A percentile compares a stretch with the other conserved stretches of the same genome.
phyloP scores from a whole-genome alignment of 2,888 invertebrate genomes.

The Drosophila dives region DNA sequence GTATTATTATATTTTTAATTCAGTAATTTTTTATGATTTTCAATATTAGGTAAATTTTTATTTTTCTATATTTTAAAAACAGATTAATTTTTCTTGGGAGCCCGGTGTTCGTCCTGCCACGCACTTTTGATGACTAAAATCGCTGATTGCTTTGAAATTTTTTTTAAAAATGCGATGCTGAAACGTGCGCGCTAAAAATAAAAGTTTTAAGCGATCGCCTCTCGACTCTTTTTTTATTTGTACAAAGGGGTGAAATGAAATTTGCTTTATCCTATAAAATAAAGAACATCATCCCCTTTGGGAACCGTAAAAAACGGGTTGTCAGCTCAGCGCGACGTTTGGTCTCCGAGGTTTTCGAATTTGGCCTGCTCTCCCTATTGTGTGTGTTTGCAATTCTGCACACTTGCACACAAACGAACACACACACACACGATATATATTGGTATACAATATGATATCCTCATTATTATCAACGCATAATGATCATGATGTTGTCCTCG shows the following conservation, averaged over 20 bases:
- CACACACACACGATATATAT: conserved; percentile 10
- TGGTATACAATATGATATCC: conserved; percentile 11
- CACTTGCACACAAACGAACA: conserved; percentile 30
- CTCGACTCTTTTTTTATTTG: conserved; percentile 51
- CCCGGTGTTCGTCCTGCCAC: conserved; percentile 64
- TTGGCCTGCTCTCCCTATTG: conserved; percentile 60
- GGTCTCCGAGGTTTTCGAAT: conserved; percentile 37
- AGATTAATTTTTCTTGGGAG: conserved; percentile 13
- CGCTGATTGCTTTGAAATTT: conserved; percentile 46
- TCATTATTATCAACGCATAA: conserved; percentile 37
- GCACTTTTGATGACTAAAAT: conserved; percentile 74
- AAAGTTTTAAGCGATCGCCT: conserved; percentile 67
- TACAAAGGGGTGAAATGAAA: conserved; percentile 76
- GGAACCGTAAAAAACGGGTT: conserved; percentile 80
- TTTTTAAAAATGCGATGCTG: conserved; percentile 60
- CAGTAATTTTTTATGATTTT: background rate
- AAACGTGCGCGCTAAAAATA: conserved; percentile 44
- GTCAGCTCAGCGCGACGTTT: conserved; percentile 38
- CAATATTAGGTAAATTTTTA: background rate
- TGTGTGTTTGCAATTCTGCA: conserved; percentile 48
- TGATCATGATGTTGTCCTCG: conserved; percentile 71
- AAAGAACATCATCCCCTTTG: conserved; percentile 65
- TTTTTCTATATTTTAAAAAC: background rate
- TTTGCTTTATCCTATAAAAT: conserved; percentile 50
- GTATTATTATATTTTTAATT: conserved; percentile 15